Evolutionary conservation across 2,113 vertebrate genomes (phyloP).

Genomic region (Rhinolophus sinicus): DNA sequence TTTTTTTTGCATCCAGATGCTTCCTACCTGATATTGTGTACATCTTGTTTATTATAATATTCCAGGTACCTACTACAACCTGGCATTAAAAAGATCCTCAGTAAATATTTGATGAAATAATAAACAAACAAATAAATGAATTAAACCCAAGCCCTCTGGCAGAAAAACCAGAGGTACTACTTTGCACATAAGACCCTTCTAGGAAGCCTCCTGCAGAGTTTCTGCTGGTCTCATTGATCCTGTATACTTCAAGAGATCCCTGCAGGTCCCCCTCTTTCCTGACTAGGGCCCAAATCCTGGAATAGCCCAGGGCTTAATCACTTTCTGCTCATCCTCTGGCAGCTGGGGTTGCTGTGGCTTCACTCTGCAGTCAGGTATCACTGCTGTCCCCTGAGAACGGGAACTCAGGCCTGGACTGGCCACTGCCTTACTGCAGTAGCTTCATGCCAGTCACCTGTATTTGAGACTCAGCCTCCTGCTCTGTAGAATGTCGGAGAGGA

Average conservation of each 20-base stretch:
- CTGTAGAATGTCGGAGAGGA: not conserved
- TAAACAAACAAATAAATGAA: not conserved
- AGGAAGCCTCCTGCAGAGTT: not conserved
- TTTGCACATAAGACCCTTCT: not conserved
- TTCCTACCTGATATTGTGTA: not conserved
- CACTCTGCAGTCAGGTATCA: not conserved
- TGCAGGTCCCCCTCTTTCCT: not conserved
- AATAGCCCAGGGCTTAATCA: not conserved
- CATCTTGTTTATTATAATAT: not conserved
- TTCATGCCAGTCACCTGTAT: not conserved
- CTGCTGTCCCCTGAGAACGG: not conserved
- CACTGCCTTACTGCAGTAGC: not conserved
- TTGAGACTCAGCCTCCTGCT: not conserved
- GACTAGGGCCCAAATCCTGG: not conserved
- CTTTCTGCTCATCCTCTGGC: not conserved
- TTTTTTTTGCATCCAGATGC: not conserved
- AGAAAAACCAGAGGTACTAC: not conserved
- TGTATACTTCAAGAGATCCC: not conserved
- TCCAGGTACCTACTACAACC: not conserved
- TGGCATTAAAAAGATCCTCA: not conserved
- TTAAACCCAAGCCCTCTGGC: not conserved
- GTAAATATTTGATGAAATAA: constrained; percentile 18
- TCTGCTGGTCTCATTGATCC: not conserved
- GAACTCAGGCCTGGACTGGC: not conserved
- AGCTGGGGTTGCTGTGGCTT: not conserved